Evolutionary conservation across 2,888 invertebrate genomes (phyloP).

Genomic region (Xestia c-nigrum): DNA sequence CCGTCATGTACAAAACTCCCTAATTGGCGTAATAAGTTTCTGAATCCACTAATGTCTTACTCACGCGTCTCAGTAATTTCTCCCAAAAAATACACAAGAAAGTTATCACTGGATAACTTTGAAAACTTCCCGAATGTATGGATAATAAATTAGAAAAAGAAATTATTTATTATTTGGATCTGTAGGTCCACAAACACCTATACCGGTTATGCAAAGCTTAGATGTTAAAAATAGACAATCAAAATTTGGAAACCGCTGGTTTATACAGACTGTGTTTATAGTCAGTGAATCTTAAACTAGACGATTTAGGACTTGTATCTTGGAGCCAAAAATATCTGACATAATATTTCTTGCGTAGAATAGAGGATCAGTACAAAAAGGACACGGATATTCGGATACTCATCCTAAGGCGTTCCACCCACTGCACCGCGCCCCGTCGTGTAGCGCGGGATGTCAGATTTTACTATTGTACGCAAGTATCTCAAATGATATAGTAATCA

Average conservation of each 20-base stretch:
- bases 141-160: not conserved
- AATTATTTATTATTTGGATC: not conserved
- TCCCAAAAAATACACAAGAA: conserved; percentile 21
- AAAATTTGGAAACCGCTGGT: not conserved
- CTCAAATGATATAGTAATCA: too few relatives aligned
- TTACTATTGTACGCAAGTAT: too few relatives aligned
- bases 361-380: conserved; percentile 3
- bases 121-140: conserved; percentile 20
- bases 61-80: conserved; percentile 30
- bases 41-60: conserved; percentile 19
- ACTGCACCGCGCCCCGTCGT: too few relatives aligned
- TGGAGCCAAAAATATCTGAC: not conserved
- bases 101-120: conserved; percentile 13
- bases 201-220: not conserved
- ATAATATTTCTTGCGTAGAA: conserved; percentile 24
- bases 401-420: not conserved
- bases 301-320: not conserved
- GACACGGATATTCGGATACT: not conserved
- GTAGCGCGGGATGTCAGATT: too few relatives aligned
- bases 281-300: not conserved
- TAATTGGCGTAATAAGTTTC: conserved; percentile 32
- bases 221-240: too few relatives aligned
- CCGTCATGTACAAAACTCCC: conserved; percentile 21
- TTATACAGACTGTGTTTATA: not conserved
- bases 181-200: not conserved